These are phyloP conservation scores for Carassius gibelio DNA, from an alignment of 2,113 vertebrate genomes.

Conservation along the genomic window DNA sequence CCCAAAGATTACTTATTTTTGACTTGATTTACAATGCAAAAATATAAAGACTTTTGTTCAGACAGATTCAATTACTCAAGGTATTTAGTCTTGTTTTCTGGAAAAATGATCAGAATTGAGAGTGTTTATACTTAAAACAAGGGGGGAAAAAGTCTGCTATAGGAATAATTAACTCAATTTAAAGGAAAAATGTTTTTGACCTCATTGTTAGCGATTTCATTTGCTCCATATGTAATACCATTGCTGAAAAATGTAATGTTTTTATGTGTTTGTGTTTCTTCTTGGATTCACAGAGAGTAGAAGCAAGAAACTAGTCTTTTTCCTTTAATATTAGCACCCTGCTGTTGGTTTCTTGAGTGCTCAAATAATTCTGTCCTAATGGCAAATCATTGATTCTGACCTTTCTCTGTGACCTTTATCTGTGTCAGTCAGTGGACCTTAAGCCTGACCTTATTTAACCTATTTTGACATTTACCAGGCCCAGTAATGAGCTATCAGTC, in stretches of 20 bases:
- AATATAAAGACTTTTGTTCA: too few species aligned
- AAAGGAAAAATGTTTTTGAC: too few species aligned
- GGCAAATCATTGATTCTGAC: constrained; percentile 22
- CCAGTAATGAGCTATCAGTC: constrained; percentile 31
- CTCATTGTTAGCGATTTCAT: too few species aligned
- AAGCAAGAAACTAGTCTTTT: neutral
- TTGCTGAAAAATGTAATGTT: neutral
- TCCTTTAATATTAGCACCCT: neutral
- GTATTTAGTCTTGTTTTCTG: too few species aligned
- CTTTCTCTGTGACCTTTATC: constrained; percentile 33
- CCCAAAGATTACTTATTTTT: neutral
- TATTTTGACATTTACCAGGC: constrained; percentile 30
- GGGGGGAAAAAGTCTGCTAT: too few species aligned
- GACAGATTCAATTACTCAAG: too few species aligned
- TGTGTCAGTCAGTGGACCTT: constrained; percentile 13
- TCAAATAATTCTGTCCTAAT: constrained; percentile 12
- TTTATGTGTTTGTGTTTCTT: neutral
- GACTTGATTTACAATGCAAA: neutral
- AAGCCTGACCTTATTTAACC: constrained; percentile 27
- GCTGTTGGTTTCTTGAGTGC: neutral
- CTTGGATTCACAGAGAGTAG: neutral
- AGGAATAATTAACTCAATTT: too few species aligned
- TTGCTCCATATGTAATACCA: neutral
- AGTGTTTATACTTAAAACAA: too few species aligned
- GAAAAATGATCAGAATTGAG: too few species aligned